Conservation (phyloP, 2,113 vertebrate genomes). For the Sminthopsis crassicaudata region DNA sequence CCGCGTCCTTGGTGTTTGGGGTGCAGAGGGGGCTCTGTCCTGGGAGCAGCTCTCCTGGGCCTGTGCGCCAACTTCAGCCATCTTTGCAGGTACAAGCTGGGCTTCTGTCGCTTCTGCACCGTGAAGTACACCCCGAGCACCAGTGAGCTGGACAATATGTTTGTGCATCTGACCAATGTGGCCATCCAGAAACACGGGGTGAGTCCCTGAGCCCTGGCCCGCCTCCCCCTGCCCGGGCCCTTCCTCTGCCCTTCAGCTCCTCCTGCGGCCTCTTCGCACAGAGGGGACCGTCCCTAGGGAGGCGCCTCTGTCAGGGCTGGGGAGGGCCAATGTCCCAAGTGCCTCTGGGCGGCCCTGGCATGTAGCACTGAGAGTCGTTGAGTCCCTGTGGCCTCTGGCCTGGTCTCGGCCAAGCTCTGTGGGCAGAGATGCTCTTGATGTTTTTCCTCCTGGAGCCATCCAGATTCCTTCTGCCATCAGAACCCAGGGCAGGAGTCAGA, state of each 20-base stretch:
- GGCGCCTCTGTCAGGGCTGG: too few relatives aligned
- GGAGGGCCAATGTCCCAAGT: too few relatives aligned
- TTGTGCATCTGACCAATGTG: conserved; percentile 98
- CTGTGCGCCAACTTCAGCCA: accelerated
- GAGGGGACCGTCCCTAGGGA: too few relatives aligned
- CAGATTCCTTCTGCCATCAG: too few relatives aligned
- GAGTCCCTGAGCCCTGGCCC: conserved; percentile 54
- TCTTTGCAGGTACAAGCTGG: conserved; percentile 93
- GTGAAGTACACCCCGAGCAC: conserved; percentile 98
- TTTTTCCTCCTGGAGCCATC: too few relatives aligned
- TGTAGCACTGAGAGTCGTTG: too few relatives aligned
- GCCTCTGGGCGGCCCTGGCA: too few relatives aligned
- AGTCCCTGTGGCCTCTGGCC: too few relatives aligned
- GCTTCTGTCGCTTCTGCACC: conserved; percentile 98
- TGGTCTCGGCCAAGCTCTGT: too few relatives aligned
- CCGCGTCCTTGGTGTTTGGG: too few relatives aligned
- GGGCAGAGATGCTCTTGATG: too few relatives aligned
- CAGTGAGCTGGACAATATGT: conserved; percentile 99
- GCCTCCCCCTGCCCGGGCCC: background rate
- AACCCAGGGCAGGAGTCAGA: too few relatives aligned
- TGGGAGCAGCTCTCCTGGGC: accelerated
- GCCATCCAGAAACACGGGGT: conserved; percentile 99
- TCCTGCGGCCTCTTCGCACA: background rate
- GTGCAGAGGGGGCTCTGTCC: accelerated
- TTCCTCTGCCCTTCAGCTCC: background rate